These are phyloP conservation scores for Argyrosomus japonicus DNA, from an alignment of 2,113 vertebrate species.

Conservation along the genomic window DNA sequence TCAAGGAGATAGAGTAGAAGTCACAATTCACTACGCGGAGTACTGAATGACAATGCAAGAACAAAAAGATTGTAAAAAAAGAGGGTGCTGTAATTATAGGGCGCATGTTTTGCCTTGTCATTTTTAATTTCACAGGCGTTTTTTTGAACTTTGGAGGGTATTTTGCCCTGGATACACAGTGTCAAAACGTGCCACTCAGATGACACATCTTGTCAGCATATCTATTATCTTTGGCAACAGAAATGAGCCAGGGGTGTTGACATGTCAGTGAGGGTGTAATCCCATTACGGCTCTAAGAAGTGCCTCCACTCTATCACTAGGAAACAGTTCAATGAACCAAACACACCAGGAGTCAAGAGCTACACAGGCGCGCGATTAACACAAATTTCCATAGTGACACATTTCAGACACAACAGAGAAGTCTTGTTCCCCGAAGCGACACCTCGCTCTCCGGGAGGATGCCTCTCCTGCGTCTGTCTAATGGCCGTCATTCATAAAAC, in stretches of 20 bases:
- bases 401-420: slow-evolving; percentile 43
- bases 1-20: not conserved
- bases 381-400: slow-evolving; percentile 48
- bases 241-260: slow-evolving; percentile 33
- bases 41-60: not conserved
- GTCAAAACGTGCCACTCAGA: slow-evolving; percentile 23
- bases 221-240: slow-evolving; percentile 33
- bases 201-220: slow-evolving; percentile 10
- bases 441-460: slow-evolving; percentile 14
- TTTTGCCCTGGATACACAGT: slow-evolving; percentile 11
- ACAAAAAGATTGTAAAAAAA: not conserved
- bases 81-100: slow-evolving; percentile 33
- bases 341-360: slow-evolving; percentile 20
- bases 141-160: not conserved
- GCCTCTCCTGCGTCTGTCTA: slow-evolving; percentile 18
- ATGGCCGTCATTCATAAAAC: slow-evolving; percentile 57
- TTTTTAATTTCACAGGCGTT: slow-evolving; percentile 37
- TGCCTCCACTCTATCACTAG: slow-evolving; percentile 21
- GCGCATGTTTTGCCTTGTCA: not conserved
- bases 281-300: slow-evolving; percentile 7
- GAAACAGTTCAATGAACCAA: slow-evolving; percentile 40
- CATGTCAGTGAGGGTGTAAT: slow-evolving; percentile 31
- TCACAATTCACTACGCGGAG: not conserved
- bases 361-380: slow-evolving; percentile 12
- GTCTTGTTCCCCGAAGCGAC: slow-evolving; percentile 11